A percentile compares a stretch with the other conserved stretches of the same genome.
Evolutionary conservation across 2,797 vertebrate genomes (phyloP).

Genomic region (Monodelphis domestica): DNA sequence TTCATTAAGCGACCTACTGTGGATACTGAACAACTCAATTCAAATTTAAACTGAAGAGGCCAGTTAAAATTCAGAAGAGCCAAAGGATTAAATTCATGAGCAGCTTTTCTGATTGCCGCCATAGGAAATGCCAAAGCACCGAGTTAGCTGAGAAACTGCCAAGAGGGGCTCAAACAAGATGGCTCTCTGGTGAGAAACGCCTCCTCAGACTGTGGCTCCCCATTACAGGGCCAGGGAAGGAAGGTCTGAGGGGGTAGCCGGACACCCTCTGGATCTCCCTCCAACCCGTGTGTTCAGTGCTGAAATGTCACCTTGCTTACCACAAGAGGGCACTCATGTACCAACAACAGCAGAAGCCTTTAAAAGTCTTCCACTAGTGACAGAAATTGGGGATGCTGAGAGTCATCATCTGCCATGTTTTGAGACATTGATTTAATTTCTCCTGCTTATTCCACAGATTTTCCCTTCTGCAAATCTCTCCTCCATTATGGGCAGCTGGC

Average conservation of each 20-base stretch:
- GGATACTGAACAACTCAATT: neutral
- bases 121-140: neutral
- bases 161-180: slow-evolving; percentile 10
- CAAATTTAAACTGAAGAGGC: too few species aligned
- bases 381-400: neutral
- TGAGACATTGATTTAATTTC: neutral
- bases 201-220: neutral
- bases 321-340: slow-evolving; percentile 71
- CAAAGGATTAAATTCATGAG: neutral
- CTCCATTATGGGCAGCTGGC: neutral
- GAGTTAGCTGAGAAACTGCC: neutral
- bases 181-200: neutral
- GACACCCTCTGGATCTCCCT: neutral
- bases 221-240: neutral
- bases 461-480: neutral
- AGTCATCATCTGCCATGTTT: neutral
- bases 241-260: neutral
- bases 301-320: fast-evolving
- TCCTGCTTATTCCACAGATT: neutral
- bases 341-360: slow-evolving; percentile 44
- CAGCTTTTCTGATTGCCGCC: neutral
- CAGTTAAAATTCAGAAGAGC: neutral
- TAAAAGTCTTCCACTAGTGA: fast-evolving
- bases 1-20: neutral
- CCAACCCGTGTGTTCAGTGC: neutral